These are phyloP conservation scores for Brevimyrus niger DNA, from an alignment of 2,113 vertebrate genomes.

Conservation along the genomic window DNA sequence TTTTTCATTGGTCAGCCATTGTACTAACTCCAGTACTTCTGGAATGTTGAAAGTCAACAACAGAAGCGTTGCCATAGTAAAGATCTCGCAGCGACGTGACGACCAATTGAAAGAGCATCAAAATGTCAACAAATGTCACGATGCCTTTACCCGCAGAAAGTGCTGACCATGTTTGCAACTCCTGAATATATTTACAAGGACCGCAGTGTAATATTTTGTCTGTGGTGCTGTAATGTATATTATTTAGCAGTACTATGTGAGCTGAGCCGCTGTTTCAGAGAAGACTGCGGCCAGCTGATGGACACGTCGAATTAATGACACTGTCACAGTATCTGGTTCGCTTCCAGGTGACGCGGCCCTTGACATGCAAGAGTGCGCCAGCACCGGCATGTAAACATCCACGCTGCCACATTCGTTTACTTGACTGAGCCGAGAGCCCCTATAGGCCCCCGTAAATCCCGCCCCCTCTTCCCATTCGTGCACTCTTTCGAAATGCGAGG, in stretches of 20 bases:
- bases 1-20: constrained; percentile 27
- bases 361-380: neutral
- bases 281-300: neutral
- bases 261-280: neutral
- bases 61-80: neutral
- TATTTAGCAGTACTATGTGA: neutral
- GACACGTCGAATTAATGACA: neutral
- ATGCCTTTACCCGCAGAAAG: neutral
- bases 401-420: neutral
- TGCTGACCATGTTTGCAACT: neutral
- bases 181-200: neutral
- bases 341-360: neutral
- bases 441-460: neutral
- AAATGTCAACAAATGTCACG: neutral
- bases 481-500: constrained; percentile 42
- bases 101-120: neutral
- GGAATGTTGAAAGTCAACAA: neutral
- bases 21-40: constrained; percentile 13
- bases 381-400: neutral
- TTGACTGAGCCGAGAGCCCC: neutral
- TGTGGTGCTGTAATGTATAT: neutral
- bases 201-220: constrained; percentile 2
- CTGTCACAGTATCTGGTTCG: neutral
- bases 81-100: neutral
- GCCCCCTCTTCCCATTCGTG: neutral